A percentile compares a stretch with the other conserved stretches of the same genome.
Conservation (phyloP, 2,797 vertebrate species). For the Echiichthys vipera region DNA sequence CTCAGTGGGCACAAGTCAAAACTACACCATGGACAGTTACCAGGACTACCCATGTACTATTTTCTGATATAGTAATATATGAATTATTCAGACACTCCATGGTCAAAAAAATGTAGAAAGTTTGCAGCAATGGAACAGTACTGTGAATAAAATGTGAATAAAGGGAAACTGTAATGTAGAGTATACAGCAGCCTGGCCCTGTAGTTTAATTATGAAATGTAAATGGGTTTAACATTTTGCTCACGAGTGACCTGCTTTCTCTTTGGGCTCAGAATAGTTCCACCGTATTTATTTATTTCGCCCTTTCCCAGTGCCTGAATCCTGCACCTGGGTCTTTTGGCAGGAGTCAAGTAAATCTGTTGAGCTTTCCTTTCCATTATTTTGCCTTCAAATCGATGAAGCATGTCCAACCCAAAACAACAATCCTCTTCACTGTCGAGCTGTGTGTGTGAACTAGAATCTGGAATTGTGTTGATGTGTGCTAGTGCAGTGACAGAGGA, state of each 20-base stretch:
- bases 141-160: background rate
- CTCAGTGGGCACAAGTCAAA: constrained; percentile 48
- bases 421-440: constrained; percentile 57
- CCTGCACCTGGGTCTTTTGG: constrained; percentile 64
- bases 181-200: constrained; percentile 1
- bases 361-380: constrained; percentile 54
- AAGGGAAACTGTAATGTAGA: constrained; percentile 15
- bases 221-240: constrained; percentile 39
- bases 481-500: constrained; percentile 58
- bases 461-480: constrained; percentile 50
- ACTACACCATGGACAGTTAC: constrained; percentile 16
- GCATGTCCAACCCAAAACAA: constrained; percentile 49
- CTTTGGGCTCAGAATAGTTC: constrained; percentile 33
- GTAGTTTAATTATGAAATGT: constrained; percentile 41
- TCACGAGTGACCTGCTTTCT: constrained; percentile 47
- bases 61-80: constrained; percentile 29
- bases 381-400: constrained; percentile 60
- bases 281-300: constrained; percentile 47
- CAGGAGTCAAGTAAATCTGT: constrained; percentile 48
- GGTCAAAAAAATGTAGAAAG: constrained; percentile 9
- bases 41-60: background rate
- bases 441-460: constrained; percentile 50
- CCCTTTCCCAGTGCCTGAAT: constrained; percentile 17
- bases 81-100: constrained; percentile 17
- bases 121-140: background rate